Conservation (phyloP, 2,888 invertebrate genomes). For the Lasioglossum malachurum region DNA sequence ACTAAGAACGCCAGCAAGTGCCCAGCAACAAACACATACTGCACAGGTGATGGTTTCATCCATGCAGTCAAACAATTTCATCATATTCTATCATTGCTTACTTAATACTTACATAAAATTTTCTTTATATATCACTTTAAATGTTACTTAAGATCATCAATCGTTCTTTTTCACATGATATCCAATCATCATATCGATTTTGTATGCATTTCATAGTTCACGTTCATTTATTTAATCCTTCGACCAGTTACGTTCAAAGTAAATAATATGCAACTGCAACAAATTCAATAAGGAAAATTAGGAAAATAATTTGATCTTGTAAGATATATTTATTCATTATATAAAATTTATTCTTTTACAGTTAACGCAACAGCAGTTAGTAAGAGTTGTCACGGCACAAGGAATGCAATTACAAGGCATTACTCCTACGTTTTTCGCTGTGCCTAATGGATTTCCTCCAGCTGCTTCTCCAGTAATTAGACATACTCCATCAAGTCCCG, state of each 20-base stretch:
- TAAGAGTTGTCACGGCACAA: constrained; percentile 88
- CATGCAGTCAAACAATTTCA: constrained; percentile 73
- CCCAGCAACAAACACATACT: constrained; percentile 84
- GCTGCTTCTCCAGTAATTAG: constrained; percentile 83
- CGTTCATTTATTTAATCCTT: constrained; percentile 10
- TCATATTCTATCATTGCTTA: constrained; percentile 68
- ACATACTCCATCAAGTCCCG: constrained; percentile 83
- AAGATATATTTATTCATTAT: constrained; percentile 11
- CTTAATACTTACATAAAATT: constrained; percentile 52
- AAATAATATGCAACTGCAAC: neutral
- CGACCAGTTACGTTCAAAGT: constrained; percentile 20
- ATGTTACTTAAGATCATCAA: constrained; percentile 35
- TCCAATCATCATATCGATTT: constrained; percentile 22
- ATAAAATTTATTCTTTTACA: constrained; percentile 66
- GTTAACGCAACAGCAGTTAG: constrained; percentile 86
- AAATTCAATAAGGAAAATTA: constrained; percentile 23
- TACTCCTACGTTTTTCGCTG: constrained; percentile 83
- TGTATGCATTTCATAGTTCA: constrained; percentile 24
- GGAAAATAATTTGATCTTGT: neutral
- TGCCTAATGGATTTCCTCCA: constrained; percentile 83
- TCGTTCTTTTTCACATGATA: constrained; percentile 13
- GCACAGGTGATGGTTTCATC: constrained; percentile 85
- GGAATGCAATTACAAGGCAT: constrained; percentile 86
- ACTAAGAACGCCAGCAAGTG: constrained; percentile 88
- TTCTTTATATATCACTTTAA: constrained; percentile 38